Conservation (phyloP, 2,888 invertebrate genomes). For the Brachyptera risi region DNA sequence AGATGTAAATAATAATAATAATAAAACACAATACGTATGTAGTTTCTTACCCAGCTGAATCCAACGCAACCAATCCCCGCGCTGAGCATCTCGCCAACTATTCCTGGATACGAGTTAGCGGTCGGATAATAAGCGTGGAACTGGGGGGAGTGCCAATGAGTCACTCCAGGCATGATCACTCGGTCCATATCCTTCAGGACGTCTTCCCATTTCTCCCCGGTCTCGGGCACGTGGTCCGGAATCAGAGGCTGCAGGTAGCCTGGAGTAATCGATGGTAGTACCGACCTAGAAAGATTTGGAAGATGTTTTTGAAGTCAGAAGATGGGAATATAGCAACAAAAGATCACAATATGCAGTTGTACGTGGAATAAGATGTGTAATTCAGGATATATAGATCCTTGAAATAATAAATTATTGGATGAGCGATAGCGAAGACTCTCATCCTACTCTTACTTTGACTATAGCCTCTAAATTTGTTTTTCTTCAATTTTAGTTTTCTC, state of each 20-base stretch:
- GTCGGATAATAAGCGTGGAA: constrained; percentile 89
- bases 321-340: too few relatives aligned
- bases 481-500: too few relatives aligned
- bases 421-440: too few relatives aligned
- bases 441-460: too few relatives aligned
- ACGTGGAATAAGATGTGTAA: too few relatives aligned
- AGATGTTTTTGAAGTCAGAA: too few relatives aligned
- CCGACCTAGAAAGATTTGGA: constrained; percentile 52
- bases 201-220: constrained; percentile 79
- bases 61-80: constrained; percentile 83
- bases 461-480: too few relatives aligned
- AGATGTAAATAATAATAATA: not conserved
- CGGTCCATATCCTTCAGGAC: constrained; percentile 85
- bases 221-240: constrained; percentile 77
- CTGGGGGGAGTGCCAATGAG: constrained; percentile 91
- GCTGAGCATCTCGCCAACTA: constrained; percentile 78
- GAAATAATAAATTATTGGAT: too few relatives aligned
- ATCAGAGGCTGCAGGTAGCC: constrained; percentile 80
- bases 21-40: too few relatives aligned
- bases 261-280: constrained; percentile 83
- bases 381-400: too few relatives aligned
- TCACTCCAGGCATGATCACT: constrained; percentile 90
- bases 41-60: constrained; percentile 84
- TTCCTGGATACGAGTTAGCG: constrained; percentile 79
- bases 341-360: too few relatives aligned